Evolutionary conservation across 2,797 vertebrate species (phyloP).

Genomic region (Diplodus sargus): DNA sequence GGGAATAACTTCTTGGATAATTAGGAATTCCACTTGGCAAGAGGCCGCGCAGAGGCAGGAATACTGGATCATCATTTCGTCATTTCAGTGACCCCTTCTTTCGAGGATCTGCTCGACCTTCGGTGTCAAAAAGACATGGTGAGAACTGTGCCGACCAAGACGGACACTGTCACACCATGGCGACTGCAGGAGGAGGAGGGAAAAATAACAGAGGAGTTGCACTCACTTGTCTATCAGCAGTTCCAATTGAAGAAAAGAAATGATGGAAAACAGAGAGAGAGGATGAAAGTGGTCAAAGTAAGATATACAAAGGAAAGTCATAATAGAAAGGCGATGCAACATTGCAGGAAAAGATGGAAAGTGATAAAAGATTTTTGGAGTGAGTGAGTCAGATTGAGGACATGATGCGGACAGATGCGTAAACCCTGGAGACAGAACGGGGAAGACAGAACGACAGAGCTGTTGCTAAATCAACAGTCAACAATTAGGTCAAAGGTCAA

Average conservation of each 20-base stretch:
- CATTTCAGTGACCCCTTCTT: conserved; percentile 33
- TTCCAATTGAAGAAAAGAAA: background rate
- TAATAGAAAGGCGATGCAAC: background rate
- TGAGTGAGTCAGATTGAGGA: background rate
- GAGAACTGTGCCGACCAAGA: conserved; percentile 24
- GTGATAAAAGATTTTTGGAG: conserved; percentile 7
- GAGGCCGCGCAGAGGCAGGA: conserved; percentile 8
- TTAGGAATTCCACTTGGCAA: conserved; percentile 40
- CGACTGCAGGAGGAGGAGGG: conserved; percentile 29
- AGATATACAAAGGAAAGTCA: conserved; percentile 7
- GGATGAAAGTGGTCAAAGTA: background rate
- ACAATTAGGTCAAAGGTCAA: conserved; percentile 66
- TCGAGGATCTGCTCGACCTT: conserved; percentile 23
- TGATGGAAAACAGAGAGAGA: conserved; percentile 16
- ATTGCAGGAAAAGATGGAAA: background rate
- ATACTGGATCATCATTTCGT: conserved; percentile 38
- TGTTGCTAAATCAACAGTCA: conserved; percentile 62
- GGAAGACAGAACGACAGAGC: conserved; percentile 17
- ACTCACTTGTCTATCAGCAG: conserved; percentile 25
- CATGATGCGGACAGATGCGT: conserved; percentile 22
- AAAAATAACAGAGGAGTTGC: conserved; percentile 46
- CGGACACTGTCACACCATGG: conserved; percentile 36
- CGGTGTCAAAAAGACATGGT: conserved; percentile 21
- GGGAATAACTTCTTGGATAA: conserved; percentile 53
- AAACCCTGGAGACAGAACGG: conserved; percentile 15